Percentiles rank a stretch among this genome's conserved stretches.
These are phyloP conservation scores for Mythimna loreyi DNA, from an alignment of 2,888 invertebrate genomes.

Conservation along the genomic window DNA sequence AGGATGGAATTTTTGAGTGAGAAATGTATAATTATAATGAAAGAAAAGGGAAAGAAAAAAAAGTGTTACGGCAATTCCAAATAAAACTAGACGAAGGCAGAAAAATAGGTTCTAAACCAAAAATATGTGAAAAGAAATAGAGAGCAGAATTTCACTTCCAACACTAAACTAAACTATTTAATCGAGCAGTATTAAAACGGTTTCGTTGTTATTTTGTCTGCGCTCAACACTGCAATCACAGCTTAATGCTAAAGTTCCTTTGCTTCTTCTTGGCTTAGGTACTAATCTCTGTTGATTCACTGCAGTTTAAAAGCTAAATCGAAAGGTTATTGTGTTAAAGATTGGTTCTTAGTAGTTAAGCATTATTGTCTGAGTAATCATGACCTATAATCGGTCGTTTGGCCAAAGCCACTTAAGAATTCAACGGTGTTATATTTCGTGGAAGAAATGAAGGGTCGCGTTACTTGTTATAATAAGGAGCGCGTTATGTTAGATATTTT, in stretches of 20 bases:
- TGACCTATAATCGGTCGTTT: slow-evolving; percentile 67
- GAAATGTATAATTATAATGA: too few relatives aligned
- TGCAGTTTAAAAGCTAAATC: slow-evolving; percentile 24
- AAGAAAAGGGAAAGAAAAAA: too few relatives aligned
- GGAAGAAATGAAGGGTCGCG: slow-evolving; percentile 71
- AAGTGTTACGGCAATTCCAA: too few relatives aligned
- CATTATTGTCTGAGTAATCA: slow-evolving; percentile 53
- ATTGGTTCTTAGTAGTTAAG: slow-evolving; percentile 36
- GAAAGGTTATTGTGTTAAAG: slow-evolving; percentile 46
- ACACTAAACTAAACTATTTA: slow-evolving; percentile 9
- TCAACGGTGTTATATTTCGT: slow-evolving; percentile 75
- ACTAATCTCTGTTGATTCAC: slow-evolving; percentile 17
- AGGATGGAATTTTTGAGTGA: not conserved
- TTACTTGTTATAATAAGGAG: slow-evolving; percentile 69
- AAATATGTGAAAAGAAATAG: not conserved
- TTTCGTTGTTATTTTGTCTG: not conserved
- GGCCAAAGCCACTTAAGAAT: slow-evolving; percentile 74
- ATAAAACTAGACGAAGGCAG: too few relatives aligned
- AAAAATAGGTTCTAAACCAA: not conserved
- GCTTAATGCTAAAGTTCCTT: slow-evolving; percentile 37
- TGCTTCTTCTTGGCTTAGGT: slow-evolving; percentile 18
- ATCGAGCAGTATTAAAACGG: slow-evolving; percentile 13
- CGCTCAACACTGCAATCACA: slow-evolving; percentile 9
- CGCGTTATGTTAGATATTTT: slow-evolving; percentile 50
- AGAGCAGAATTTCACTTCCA: not conserved